These are phyloP conservation scores for Hoplias malabaricus DNA, from an alignment of 2,113 vertebrate species.

Conservation along the genomic window DNA sequence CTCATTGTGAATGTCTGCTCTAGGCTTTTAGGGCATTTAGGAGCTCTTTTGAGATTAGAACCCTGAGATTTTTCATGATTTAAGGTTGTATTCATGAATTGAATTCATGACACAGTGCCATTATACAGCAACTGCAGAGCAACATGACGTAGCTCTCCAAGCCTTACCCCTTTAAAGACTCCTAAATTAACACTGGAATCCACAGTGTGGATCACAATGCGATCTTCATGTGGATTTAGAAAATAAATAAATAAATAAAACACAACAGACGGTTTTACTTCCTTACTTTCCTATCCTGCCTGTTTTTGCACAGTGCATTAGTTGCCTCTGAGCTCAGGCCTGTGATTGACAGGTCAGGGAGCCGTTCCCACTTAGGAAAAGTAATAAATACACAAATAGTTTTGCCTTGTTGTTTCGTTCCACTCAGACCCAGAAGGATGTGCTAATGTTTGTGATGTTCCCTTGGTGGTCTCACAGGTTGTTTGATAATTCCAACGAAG, in stretches of 20 bases:
- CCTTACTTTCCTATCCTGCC: background rate
- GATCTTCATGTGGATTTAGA: background rate
- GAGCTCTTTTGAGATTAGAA: too few species aligned
- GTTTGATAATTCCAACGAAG: constrained; percentile 84
- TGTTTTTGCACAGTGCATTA: constrained; percentile 29
- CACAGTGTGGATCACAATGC: background rate
- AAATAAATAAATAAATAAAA: background rate
- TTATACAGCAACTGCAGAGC: background rate
- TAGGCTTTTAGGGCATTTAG: too few species aligned
- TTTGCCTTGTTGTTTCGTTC: background rate
- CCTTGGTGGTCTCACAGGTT: constrained; percentile 62
- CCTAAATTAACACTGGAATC: too few species aligned
- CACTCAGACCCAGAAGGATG: constrained; percentile 6
- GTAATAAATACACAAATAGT: background rate
- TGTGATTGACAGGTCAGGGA: background rate
- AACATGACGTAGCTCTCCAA: background rate
- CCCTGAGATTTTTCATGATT: too few species aligned
- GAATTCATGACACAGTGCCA: background rate
- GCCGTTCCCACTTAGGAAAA: constrained; percentile 6
- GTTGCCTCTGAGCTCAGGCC: background rate
- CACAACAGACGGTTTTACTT: background rate
- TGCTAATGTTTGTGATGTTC: background rate
- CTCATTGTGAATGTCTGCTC: too few species aligned
- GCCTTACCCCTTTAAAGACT: background rate
- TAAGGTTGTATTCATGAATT: background rate